Base-by-base conservation (phyloP, 2,113 vertebrate genomes). In the Neomonachus schauinslandi region DNA sequence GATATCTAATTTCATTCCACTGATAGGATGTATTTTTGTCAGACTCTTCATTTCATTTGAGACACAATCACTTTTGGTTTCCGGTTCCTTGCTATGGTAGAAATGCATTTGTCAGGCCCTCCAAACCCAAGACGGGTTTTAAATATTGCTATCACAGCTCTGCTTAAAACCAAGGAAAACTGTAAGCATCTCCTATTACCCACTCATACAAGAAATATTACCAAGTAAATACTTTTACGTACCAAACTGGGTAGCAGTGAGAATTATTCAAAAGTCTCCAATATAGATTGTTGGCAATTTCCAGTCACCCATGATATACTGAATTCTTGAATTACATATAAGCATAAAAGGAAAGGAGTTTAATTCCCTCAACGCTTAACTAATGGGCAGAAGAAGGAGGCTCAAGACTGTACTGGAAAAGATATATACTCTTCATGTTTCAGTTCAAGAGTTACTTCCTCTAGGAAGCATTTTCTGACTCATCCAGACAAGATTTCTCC, bases 1-100 rank as follows among this genome's bases (percentile, higher is more conserved):
- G 98, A 98, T 98, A 98, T 97, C 98, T 99, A 98, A 98, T 99
- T 98, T 98, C 97, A 97, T 98, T 98, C 98, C 85, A 96, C 95
- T 98, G 97, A 98, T 98, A 98, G 98, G 98, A 98, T 96, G 90
- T 93, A 98, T 94, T 98, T 98, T 98, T 98, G 95, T 98, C 97
- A 98, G 96, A 93, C 85, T 94, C 83, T 98, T 97, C 88, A 87
- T 98, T 97, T 97, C 82, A n/a, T 97, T 91, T 72, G 88, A 83
- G 63, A 98, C 84, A 71, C 97, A 95, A 98, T 97, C 57, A 0
- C 55, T 97, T 95, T 71, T 82, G 87, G 94, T 89, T 95, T 95
- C 91, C 59, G 72, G 72, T 42, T 65, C 69, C 89, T 97, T 97
- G 77, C 93, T 89, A 67, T 97, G 55, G 55, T 63, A 67, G 79